Conservation (phyloP, 2,888 invertebrate genomes). For the Chouioia cunea region DNA sequence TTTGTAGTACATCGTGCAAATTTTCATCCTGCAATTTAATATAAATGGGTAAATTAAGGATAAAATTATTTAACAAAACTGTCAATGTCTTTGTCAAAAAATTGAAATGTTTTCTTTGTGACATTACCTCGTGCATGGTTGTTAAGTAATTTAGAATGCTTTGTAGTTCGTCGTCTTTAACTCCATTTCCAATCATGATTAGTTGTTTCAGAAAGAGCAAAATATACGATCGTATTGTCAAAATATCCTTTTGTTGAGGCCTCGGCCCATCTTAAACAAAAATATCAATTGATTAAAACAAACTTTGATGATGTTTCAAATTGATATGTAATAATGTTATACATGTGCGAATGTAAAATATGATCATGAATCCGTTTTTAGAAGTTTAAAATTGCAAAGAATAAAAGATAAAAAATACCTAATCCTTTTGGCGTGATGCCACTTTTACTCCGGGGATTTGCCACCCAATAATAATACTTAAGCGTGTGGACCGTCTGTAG, state of each 20-base stretch:
- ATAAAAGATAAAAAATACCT: constrained; percentile 73
- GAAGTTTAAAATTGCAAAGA: neutral
- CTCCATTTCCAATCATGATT: constrained; percentile 96
- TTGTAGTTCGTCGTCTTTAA: constrained; percentile 98
- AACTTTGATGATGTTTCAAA: too few species aligned
- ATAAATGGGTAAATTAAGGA: neutral
- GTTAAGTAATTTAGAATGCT: constrained; percentile 98
- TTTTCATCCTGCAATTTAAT: constrained; percentile 85
- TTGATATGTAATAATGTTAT: neutral
- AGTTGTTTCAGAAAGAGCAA: constrained; percentile 95
- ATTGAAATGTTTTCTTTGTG: neutral
- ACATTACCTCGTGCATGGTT: constrained; percentile 92
- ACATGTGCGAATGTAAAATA: neutral
- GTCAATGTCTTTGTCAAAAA: neutral
- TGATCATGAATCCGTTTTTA: neutral
- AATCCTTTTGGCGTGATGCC: constrained; percentile 95
- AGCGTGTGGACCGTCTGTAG: constrained; percentile 98
- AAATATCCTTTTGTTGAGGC: constrained; percentile 93
- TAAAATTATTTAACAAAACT: neutral
- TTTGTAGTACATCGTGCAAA: constrained; percentile 96
- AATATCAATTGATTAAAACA: neutral
- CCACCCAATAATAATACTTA: constrained; percentile 99
- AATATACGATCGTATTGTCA: constrained; percentile 95
- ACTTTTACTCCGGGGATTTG: constrained; percentile 94
- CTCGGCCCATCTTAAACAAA: constrained; percentile 86